phyloP scores from a whole-genome alignment of 2,888 invertebrate genomes.

The Agriopis leucophaearia region DNA sequence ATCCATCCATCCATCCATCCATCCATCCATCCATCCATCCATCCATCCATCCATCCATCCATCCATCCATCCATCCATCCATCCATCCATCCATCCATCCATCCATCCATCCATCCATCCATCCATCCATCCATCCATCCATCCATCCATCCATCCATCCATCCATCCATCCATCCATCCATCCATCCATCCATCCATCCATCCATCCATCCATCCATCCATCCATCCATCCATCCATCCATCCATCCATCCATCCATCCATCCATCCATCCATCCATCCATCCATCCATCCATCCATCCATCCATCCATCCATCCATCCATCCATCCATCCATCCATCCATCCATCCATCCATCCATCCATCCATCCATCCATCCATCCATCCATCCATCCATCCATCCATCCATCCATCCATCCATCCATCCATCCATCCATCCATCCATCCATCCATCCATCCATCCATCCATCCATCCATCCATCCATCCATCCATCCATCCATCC shows the following conservation, averaged over 20 bases:
- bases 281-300: conserved; percentile 20
- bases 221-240: conserved; percentile 16
- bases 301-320: conserved; percentile 20
- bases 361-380: conserved; percentile 19
- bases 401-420: conserved; percentile 19
- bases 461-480: conserved; percentile 16
- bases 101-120: conserved; percentile 1
- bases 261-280: conserved; percentile 20
- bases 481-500: conserved; percentile 18
- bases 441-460: conserved; percentile 19
- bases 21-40: conserved; percentile 1
- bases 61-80: conserved; percentile 1
- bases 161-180: conserved; percentile 1
- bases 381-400: conserved; percentile 19
- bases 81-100: conserved; percentile 1
- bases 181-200: conserved; percentile 1
- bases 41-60: conserved; percentile 1
- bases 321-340: conserved; percentile 20
- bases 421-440: conserved; percentile 19
- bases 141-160: conserved; percentile 1
- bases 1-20: neutral
- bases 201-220: conserved; percentile 1
- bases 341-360: conserved; percentile 19
- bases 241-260: conserved; percentile 20
- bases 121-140: neutral